These are phyloP conservation scores for Drymodes brunneopygia DNA, from an alignment of 2,113 vertebrate species.

Conservation along the genomic window DNA sequence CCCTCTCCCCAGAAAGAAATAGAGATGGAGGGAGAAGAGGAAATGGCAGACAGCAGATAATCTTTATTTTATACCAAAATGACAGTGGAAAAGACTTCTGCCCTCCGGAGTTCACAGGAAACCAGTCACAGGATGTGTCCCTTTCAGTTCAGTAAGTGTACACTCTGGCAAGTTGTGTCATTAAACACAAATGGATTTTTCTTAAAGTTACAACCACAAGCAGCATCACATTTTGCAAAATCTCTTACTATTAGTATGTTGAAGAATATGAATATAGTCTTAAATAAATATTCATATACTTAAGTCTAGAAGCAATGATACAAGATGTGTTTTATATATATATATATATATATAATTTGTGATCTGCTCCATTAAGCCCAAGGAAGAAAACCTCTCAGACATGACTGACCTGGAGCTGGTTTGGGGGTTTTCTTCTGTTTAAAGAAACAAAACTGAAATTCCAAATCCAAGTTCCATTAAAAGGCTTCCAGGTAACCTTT, in stretches of 20 bases:
- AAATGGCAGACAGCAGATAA: constrained; percentile 46
- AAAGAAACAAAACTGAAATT: background rate
- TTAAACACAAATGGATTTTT: background rate
- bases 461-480: background rate
- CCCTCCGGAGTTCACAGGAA: background rate
- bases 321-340: background rate
- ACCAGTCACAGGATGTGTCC: background rate
- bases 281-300: background rate
- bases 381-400: background rate
- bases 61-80: background rate
- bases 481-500: constrained; percentile 42
- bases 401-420: background rate
- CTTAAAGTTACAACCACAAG: background rate
- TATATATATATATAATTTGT: background rate
- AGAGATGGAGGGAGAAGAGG: constrained; percentile 5
- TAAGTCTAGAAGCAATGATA: background rate
- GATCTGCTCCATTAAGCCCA: background rate
- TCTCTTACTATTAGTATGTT: background rate
- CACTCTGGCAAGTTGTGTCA: background rate
- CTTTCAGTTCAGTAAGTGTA: background rate
- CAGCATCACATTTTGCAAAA: background rate
- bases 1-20: background rate
- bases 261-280: background rate
- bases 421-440: background rate
- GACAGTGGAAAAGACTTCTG: constrained; percentile 37